Percentiles rank a stretch among this genome's conserved stretches.
Conservation (phyloP, 1,140 invertebrate species). For the Zophobas atratus region DNA sequence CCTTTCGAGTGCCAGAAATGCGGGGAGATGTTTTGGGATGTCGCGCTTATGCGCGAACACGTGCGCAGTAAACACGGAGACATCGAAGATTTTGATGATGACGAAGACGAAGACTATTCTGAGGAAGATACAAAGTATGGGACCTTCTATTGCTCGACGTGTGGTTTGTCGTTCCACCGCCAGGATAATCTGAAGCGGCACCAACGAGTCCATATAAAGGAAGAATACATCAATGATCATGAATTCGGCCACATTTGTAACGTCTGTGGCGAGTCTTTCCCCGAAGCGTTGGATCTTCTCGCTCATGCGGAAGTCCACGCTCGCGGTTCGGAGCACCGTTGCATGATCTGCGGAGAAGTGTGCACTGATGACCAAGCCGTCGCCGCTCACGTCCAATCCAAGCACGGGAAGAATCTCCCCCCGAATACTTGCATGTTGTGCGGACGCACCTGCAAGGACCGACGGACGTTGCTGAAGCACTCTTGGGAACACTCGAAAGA, state of each 20-base stretch:
- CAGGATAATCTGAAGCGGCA: constrained; percentile 82
- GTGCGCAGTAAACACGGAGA: constrained; percentile 69
- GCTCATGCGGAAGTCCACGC: constrained; percentile 83
- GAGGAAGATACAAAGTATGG: constrained; percentile 78
- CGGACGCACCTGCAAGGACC: constrained; percentile 78
- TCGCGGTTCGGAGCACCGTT: constrained; percentile 72
- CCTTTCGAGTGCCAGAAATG: constrained; percentile 84
- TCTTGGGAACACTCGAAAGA: constrained; percentile 75
- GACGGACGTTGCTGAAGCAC: constrained; percentile 78
- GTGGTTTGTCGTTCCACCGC: constrained; percentile 82
- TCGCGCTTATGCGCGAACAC: constrained; percentile 77
- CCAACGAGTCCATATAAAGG: constrained; percentile 71
- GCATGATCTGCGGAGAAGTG: constrained; percentile 78
- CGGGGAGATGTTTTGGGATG: constrained; percentile 85
- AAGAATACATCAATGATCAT: constrained; percentile 62
- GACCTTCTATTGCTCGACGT: constrained; percentile 83
- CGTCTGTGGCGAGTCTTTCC: constrained; percentile 83
- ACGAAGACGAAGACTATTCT: constrained; percentile 71
- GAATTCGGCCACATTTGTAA: constrained; percentile 76
- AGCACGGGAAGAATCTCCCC: constrained; percentile 72
- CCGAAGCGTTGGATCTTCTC: constrained; percentile 80
- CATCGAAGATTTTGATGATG: constrained; percentile 63
- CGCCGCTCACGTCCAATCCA: constrained; percentile 72
- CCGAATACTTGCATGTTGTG: constrained; percentile 75
- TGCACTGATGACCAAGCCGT: constrained; percentile 72